Base-by-base conservation (phyloP, 2,797 vertebrate species). In the Somateria mollissima region DNA sequence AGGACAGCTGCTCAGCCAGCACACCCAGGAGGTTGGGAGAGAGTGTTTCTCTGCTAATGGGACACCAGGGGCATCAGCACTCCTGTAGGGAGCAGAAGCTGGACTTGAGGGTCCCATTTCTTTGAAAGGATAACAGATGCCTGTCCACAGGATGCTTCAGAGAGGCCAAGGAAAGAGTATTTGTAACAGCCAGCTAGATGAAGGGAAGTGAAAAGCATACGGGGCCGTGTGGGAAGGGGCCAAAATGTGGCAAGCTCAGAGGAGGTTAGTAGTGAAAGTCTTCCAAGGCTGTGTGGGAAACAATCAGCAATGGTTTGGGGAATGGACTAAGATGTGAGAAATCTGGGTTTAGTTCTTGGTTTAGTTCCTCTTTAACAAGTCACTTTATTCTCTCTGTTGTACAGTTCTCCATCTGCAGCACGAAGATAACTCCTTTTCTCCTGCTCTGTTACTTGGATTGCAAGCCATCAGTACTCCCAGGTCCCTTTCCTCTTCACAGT, bases 211-310 rank as follows among this genome's bases (percentile, higher is more conserved):
- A 57, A 76, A 91, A 89, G 60, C 74, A 70, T 0, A 1, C 21
- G 20, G 43, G 34, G 15, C 56, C 13, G 0, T 60, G 69, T 91
- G 81, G 43, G 65, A 74, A 80, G 32, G 25, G 57, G 41, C 79
- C 72, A 17, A 72, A 80, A 56, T 34, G 25, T 76, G 89, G 79
- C 57, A 91, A 47, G 61, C 78, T 95, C 91, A 71, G 22, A 93
- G 53, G 51, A 75, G 34, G 54, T 54, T 32, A 17, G 66, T 21
- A 36, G 20, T 61, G 36, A 61, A 92, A 65, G 37, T 83, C 79
- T 72, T 89, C 54, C 16, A 67, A 49, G 36, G 69, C 43, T 87
- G 28, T 54, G 30, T 76, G 84, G 61, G 87, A 92, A 95, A 83
- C 3, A 6, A 34, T 83, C 86, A 57, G 19, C 27, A 66, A 5